Conservation (phyloP, 1,140 invertebrate genomes). For the Anthonomus grandis region DNA sequence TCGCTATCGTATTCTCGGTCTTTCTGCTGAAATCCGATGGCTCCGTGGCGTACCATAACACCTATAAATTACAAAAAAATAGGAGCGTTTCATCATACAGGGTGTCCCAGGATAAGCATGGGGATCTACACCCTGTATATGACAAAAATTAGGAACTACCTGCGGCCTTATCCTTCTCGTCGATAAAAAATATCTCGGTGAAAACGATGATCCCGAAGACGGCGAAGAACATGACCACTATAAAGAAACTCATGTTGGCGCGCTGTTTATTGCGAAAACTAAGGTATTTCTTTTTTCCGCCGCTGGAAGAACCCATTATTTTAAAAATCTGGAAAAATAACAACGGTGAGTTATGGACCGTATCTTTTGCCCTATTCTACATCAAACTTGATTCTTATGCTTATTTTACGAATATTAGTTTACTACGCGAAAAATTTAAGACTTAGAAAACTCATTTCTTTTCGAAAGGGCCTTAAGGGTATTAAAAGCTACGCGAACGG, state of each 20-base stretch:
- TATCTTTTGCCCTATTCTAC: too few species aligned
- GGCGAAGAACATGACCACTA: conserved; percentile 86
- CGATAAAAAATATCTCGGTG: conserved; percentile 76
- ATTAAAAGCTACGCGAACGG: too few species aligned
- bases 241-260: conserved; percentile 81
- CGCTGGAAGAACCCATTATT: conserved; percentile 39
- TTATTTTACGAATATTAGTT: too few species aligned
- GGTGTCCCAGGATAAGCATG: too few species aligned
- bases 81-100: too few species aligned
- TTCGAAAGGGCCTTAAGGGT: too few species aligned
- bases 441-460: too few species aligned
- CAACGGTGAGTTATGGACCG: too few species aligned
- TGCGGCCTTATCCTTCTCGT: conserved; percentile 54
- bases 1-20: conserved; percentile 40
- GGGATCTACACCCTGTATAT: background rate
- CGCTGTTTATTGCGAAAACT: conserved; percentile 62
- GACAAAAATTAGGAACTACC: background rate
- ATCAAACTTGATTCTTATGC: too few species aligned
- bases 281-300: conserved; percentile 39
- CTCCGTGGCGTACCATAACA: conserved; percentile 51
- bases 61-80: conserved; percentile 28
- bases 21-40: conserved; percentile 38
- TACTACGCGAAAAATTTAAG: too few species aligned
- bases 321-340: too few species aligned
- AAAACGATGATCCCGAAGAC: conserved; percentile 81